Evolutionary conservation across 2,113 vertebrate genomes (phyloP).

Genomic region (Pseudolaguvia tuberculata): DNA sequence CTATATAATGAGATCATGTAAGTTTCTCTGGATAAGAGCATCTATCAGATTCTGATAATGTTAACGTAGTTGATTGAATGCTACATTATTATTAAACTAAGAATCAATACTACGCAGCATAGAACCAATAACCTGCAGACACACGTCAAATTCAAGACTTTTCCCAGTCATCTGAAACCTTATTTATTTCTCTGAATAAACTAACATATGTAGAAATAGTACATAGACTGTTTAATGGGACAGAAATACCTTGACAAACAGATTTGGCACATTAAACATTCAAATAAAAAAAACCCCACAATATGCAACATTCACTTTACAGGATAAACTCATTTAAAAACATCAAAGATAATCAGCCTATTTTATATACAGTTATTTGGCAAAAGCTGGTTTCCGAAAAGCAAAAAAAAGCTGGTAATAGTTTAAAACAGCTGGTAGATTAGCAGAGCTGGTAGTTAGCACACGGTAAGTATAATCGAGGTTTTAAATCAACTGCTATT

Average conservation of each 20-base stretch:
- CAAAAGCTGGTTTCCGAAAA: slow-evolving; percentile 33
- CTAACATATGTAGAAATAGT: not conserved
- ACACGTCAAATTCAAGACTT: not conserved
- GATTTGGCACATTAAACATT: slow-evolving; percentile 31
- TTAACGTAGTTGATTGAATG: too few relatives aligned
- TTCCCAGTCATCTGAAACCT: not conserved
- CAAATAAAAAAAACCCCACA: not conserved
- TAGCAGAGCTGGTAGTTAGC: too few relatives aligned
- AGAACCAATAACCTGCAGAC: not conserved
- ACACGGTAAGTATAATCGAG: not conserved
- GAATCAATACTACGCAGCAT: not conserved
- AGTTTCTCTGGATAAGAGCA: too few relatives aligned
- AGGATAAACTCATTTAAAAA: slow-evolving; percentile 2
- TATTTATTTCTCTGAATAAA: not conserved
- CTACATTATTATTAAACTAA: not conserved
- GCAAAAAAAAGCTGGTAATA: slow-evolving; percentile 33
- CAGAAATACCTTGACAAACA: slow-evolving; percentile 24
- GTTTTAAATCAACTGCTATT: not conserved
- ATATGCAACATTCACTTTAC: slow-evolving; percentile 10
- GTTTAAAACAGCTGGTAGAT: slow-evolving; percentile 17
- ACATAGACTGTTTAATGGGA: not conserved
- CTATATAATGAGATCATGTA: too few relatives aligned
- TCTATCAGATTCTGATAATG: too few relatives aligned
- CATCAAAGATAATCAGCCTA: not conserved
- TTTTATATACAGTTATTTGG: not conserved